Base-by-base conservation (phyloP, 2,113 vertebrate species). In the Tilapia sparmanii region DNA sequence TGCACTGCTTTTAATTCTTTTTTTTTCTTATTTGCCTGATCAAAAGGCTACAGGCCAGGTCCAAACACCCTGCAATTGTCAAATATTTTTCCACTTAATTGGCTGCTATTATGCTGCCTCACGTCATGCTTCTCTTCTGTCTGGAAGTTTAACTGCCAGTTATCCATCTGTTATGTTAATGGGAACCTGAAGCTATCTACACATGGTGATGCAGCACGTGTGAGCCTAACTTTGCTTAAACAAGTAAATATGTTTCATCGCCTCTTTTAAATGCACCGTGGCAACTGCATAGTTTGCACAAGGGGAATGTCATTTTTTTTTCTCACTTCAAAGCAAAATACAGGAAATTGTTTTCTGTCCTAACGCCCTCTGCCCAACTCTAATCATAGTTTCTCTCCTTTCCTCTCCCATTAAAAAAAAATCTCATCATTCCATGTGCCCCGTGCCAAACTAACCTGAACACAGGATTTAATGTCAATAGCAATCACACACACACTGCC, bases 381-480 rank as follows among this genome's bases (percentile, higher is more conserved):
- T 31, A 29, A 80, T 59, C 26, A n/a, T 29, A 50, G 0, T 68
- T 71, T 10, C 9, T 8, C 80, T 54, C 40, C 19, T 53, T 7
- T 59, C 12, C 18, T 68, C 16, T 78, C 11, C 22, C n/a, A 29
- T n/a, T 63, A 61, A 55, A 38, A 80, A 79, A 35, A 16, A 66
- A 31, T 35, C 84, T 86, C 61, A 82, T 86, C 59, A 85, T 33
- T 42, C 78, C 33, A 10, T 29, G 55, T 47, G 35, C 11, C 29
- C 52, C 45, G 73, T 35, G 7, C 82, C 73, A 78, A 88, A 88
- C 83, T 53, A 78, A 80, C 84, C 79, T 15, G 78, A 55, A 85
- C 79, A 45, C 45, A 82, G 68, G 61, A 38, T 85, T 86, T 61
- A 80, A 91, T 88, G 89, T 90, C 86, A 86, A 55, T 80, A 80